Evolutionary conservation across 1,140 invertebrate genomes (phyloP).

Genomic region (Dolichoris vasculosae): DNA sequence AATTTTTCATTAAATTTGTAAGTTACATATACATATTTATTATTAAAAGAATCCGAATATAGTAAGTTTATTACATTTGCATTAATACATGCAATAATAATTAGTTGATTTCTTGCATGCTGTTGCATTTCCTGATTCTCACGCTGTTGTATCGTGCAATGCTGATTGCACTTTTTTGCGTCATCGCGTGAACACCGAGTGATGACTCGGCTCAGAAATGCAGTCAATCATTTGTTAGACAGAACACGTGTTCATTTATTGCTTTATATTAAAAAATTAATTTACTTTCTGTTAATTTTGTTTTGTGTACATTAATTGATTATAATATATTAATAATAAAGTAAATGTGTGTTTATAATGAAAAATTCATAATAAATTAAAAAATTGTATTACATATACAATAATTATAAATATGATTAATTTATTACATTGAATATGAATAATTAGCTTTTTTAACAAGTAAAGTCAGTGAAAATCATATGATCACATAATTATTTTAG

Average conservation of each 20-base stretch:
- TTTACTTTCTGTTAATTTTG: not conserved
- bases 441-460: too few species aligned
- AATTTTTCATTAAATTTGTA: not conserved
- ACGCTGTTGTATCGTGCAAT: not conserved
- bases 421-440: too few species aligned
- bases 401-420: too few species aligned
- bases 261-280: not conserved
- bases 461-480: too few species aligned
- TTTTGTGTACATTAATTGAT: not conserved
- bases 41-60: not conserved
- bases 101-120: not conserved
- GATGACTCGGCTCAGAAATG: not conserved
- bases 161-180: constrained; percentile 2
- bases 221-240: not conserved
- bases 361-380: too few species aligned
- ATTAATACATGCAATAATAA: not conserved
- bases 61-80: not conserved
- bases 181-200: not conserved
- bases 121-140: constrained; percentile 3
- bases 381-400: too few species aligned
- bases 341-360: too few species aligned
- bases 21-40: not conserved
- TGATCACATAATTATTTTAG: too few species aligned
- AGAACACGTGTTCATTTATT: not conserved
- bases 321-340: too few species aligned